Percentiles rank a stretch among this genome's conserved stretches.
These are phyloP conservation scores for Ardeotis arabs DNA, from an alignment of 2,113 vertebrate genomes.

Conservation along the genomic window DNA sequence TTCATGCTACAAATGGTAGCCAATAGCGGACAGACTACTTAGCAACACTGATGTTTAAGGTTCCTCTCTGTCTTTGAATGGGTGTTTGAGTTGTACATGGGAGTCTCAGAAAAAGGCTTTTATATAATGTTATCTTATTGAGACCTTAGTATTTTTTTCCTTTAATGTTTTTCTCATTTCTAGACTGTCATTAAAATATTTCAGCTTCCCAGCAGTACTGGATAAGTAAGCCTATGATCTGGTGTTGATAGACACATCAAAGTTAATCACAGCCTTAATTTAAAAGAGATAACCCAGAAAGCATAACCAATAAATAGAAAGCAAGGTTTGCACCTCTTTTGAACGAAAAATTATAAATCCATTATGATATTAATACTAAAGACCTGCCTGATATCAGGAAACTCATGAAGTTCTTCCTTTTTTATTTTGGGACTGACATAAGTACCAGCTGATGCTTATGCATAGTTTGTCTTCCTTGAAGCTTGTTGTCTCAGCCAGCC, in stretches of 20 bases:
- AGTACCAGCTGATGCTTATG: not conserved
- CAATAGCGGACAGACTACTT: not conserved
- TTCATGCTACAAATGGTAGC: not conserved
- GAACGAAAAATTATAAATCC: not conserved
- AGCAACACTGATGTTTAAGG: not conserved
- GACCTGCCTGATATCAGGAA: not conserved
- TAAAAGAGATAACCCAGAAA: slow-evolving; percentile 42
- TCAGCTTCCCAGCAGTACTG: slow-evolving; percentile 8
- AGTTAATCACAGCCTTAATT: slow-evolving; percentile 42
- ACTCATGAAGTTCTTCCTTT: not conserved
- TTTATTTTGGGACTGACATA: not conserved
- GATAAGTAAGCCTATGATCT: slow-evolving; percentile 37
- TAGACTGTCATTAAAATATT: slow-evolving; percentile 42
- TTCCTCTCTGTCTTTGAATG: not conserved
- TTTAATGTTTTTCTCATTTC: slow-evolving; percentile 22
- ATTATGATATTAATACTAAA: not conserved
- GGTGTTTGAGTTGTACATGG: not conserved
- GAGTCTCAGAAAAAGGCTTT: not conserved
- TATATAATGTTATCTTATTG: not conserved
- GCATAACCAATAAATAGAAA: not conserved
- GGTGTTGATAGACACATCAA: slow-evolving; percentile 52
- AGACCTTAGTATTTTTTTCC: not conserved
- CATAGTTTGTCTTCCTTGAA: not conserved
- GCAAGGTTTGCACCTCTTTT: not conserved
- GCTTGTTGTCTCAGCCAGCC: not conserved